These are phyloP conservation scores for Rhogogaster chlorosoma DNA, from an alignment of 2,888 invertebrate genomes.

Conservation along the genomic window DNA sequence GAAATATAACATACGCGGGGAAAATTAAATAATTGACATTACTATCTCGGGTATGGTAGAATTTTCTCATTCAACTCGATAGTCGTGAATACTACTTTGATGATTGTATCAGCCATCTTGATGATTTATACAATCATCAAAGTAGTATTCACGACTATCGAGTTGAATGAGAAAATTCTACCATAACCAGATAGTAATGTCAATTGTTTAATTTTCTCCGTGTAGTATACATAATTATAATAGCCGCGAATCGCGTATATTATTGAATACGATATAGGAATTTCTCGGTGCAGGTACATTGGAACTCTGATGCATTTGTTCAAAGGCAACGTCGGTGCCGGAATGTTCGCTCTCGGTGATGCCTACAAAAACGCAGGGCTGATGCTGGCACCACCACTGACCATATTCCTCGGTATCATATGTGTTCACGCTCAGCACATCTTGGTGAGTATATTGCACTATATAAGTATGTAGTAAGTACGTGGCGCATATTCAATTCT, in stretches of 20 bases:
- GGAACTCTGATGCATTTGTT: conserved; percentile 95
- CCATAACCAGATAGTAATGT: too few species aligned
- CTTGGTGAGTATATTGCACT: conserved; percentile 82
- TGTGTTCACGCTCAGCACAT: conserved; percentile 96
- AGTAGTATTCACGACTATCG: too few species aligned
- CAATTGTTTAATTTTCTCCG: too few species aligned
- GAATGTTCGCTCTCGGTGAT: conserved; percentile 96
- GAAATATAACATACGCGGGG: neutral
- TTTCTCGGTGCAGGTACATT: conserved; percentile 83
- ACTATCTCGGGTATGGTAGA: too few species aligned
- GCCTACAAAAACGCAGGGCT: conserved; percentile 96
- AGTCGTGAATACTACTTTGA: too few species aligned
- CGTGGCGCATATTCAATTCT: neutral
- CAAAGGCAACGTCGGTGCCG: conserved; percentile 97
- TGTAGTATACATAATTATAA: neutral
- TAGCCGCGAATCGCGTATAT: neutral
- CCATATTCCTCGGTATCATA: conserved; percentile 89
- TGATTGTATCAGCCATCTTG: too few species aligned
- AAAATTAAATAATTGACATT: too few species aligned
- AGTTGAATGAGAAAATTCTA: too few species aligned
- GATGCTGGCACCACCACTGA: conserved; percentile 88
- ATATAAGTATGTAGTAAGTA: conserved; percentile 16
- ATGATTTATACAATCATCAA: too few species aligned
- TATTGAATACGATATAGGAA: neutral
- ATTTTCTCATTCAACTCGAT: too few species aligned